A percentile compares a stretch with the other conserved stretches of the same genome.
Evolutionary conservation across 92 coral and sea anemone genomes (phyloP).

Genomic region (Scolanthus callimorphus): DNA sequence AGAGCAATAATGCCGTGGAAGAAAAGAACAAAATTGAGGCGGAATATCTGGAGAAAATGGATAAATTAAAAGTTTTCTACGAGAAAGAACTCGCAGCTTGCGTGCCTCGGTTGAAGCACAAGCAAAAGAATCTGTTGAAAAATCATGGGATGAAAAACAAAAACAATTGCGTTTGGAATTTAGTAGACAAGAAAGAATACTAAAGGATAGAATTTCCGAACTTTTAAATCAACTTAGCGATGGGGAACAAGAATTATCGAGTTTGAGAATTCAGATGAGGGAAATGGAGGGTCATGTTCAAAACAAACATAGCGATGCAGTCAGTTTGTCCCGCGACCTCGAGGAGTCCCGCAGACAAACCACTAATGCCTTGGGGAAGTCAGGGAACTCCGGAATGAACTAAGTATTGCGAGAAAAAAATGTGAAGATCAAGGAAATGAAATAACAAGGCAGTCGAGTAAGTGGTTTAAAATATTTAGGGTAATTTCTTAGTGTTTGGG

Average conservation of each 20-base stretch:
- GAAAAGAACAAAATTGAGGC: constrained; percentile 68
- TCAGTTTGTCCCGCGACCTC: constrained; percentile 43
- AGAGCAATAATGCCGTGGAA: constrained; percentile 57
- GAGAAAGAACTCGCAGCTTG: constrained; percentile 87
- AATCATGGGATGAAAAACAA: constrained; percentile 71
- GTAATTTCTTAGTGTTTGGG: too few relatives aligned
- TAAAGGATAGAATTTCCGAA: constrained; percentile 92
- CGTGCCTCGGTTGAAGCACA: constrained; percentile 47
- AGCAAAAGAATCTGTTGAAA: constrained; percentile 47
- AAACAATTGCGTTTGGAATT: constrained; percentile 56
- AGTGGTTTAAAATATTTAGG: too few relatives aligned
- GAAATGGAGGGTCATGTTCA: constrained; percentile 42
- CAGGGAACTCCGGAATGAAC: constrained; percentile 61
- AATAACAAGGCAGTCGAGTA: constrained; percentile 77
- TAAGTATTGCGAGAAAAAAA: constrained; percentile 66
- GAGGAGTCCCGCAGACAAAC: constrained; percentile 55
- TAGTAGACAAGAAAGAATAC: constrained; percentile 83
- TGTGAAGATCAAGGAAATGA: constrained; percentile 77
- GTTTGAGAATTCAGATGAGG: constrained; percentile 44
- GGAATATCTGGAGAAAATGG: constrained; percentile 81
- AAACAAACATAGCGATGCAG: constrained; percentile 30
- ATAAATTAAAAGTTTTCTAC: constrained; percentile 78
- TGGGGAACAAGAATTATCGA: constrained; percentile 59
- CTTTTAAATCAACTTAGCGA: constrained; percentile 70
- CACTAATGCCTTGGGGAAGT: constrained; percentile 62